Evolutionary conservation across 2,113 vertebrate genomes (phyloP), one percentile per base, ranked within the genome.

Genomic region (Caranx melampygus): DNA sequence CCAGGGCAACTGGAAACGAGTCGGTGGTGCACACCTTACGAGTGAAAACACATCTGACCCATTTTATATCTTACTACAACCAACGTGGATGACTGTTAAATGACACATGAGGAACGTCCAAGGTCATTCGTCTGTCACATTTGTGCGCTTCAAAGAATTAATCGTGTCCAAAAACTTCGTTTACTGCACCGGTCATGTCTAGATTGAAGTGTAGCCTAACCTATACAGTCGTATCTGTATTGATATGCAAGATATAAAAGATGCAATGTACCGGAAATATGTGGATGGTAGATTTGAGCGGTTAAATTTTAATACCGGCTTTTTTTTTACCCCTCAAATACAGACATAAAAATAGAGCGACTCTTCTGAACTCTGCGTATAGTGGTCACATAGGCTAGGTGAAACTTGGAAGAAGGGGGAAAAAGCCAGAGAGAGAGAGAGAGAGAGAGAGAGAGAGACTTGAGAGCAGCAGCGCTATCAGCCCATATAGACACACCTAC

Each of bases 401-500:
- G n/a, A 85, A 79, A 87, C 80, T 72, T 86, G 21, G 7, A 16
- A 63, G 16, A 61, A 16, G 13, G 8, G 40, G 8, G 13, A 10
- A n/a, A n/a, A n/a, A n/a, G n/a, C n/a, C n/a, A n/a, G n/a, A n/a
- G n/a, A n/a, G n/a, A n/a, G n/a, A n/a, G n/a, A n/a, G n/a, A n/a
- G n/a, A n/a, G n/a, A n/a, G n/a, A n/a, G n/a, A n/a, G 10, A 13
- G 20, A 54, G 15, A 72, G 44, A 13, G 10, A 49, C 55, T 16
- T 31, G 1, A 44, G 34, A 42, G 21, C 3, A 45, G 59, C 21
- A 42, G 52, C 47, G 54, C 58, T 20, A 47, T 81, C 87, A 42
- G 72, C 68, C 66, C 81, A 79, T 40, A 49, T 35, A 86, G 67
- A 89, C 91, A 87, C 88, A 78, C 92, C 91, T 83, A 66, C 87